Evolutionary conservation across 2,113 vertebrate genomes (phyloP).

Genomic region (Heptranchias perlo): DNA sequence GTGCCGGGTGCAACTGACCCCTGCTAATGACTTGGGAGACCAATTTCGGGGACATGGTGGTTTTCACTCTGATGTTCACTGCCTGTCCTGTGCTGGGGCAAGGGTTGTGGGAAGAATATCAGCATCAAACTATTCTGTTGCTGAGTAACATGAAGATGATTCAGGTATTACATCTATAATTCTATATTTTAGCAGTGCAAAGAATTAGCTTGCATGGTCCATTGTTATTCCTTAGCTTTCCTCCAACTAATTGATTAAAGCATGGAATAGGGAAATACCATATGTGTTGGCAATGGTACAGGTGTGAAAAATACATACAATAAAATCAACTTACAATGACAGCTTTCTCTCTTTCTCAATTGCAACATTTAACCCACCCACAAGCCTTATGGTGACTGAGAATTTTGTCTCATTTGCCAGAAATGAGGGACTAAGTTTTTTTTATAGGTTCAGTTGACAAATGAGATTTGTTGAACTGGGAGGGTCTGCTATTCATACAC

Average conservation of each 20-base stretch:
- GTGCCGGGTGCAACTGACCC: background rate
- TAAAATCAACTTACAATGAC: background rate
- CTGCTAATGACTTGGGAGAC: background rate
- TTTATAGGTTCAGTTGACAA: conserved; percentile 30
- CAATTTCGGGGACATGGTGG: no score
- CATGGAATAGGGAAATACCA: background rate
- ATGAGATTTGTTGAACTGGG: conserved; percentile 36
- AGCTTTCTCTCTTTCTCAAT: background rate
- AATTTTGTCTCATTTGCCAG: background rate
- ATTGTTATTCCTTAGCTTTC: background rate
- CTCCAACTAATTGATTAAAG: background rate
- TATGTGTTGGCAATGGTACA: background rate
- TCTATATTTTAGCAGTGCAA: no score
- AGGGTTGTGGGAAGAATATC: background rate
- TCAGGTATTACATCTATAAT: background rate
- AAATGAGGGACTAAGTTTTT: background rate
- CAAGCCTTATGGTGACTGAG: background rate
- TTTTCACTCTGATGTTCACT: background rate
- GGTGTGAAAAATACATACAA: background rate
- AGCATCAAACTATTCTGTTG: background rate
- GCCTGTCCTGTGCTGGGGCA: background rate
- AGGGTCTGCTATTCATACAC: conserved; percentile 16
- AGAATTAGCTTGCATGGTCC: background rate
- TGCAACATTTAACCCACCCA: conserved; percentile 6
- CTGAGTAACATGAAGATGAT: background rate